Base-by-base conservation (phyloP, 92 coral and sea anemone genomes). In the Parazoanthus swiftii region DNA sequence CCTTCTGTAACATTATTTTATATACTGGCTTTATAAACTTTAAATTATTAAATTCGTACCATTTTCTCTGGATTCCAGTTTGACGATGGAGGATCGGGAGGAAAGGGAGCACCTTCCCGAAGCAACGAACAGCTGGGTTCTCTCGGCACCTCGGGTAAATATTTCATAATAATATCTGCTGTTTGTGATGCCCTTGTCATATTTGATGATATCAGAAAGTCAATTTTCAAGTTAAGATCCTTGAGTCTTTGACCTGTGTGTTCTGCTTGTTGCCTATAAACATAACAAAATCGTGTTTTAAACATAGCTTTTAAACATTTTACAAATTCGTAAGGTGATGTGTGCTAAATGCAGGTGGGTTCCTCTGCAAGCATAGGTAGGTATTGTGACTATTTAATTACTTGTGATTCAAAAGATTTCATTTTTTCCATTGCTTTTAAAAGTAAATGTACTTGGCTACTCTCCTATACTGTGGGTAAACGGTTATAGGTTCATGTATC, bases 41-140 rank as follows among this genome's bases (percentile, higher is more conserved):
- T 3, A 54, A 2, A 13, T 54, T 54, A 7, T 1, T 14, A 50
- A 13, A 39, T 63, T 68, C 93, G 87, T 88, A 97, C 99, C 89
- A 81, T 79, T 86, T 85, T 87, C 11, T 91, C 99, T 18, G 99
- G 98, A 88, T 90, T 93, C 96, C 96, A 97, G 89, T 89, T 89
- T 43, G 96, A 87, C 44, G 99, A 94, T 2, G 92, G 88, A 86
- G 99, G 98, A 14, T 97, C 97, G 39, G 99, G 99, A 15, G 86
- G 86, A 85, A 93, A 91, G 0, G 99, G 99, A 4, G 99, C 97
- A 26, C 99, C 99, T 76, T 97, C 99, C 38, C 92, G 82, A 63
- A 90, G 87, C 63, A 97, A 92, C 70, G 93, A 70, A 50, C 91
- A 90, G 80, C 96, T 95, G 46, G 92, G 81, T 63, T 97, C 97